Percentiles rank a stretch among this genome's conserved stretches.
Conservation (phyloP, 2,113 vertebrate species). For the Myotis brandtii region DNA sequence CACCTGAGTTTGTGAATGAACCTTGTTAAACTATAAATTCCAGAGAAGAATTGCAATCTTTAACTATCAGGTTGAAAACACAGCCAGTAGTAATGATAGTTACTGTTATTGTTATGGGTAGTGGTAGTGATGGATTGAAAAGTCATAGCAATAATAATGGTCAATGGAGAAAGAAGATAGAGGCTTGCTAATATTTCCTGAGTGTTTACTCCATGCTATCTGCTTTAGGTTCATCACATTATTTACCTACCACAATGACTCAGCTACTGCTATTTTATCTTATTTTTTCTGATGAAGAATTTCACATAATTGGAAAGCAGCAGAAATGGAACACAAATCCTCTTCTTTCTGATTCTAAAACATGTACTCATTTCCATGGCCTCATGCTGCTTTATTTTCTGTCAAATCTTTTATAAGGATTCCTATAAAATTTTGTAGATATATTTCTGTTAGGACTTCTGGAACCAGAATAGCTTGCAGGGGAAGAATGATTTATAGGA, state of each 20-base stretch:
- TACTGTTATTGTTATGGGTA: background rate
- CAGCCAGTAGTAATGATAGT: background rate
- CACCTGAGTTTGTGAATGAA: background rate
- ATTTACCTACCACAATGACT: background rate
- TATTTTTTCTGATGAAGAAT: background rate
- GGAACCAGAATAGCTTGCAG: constrained; percentile 30
- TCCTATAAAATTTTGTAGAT: constrained; percentile 36
- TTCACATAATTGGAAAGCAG: background rate
- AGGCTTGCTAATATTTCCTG: background rate
- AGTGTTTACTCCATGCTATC: background rate
- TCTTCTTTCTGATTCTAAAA: background rate
- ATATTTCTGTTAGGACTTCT: constrained; percentile 9
- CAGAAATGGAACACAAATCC: background rate
- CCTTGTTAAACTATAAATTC: background rate
- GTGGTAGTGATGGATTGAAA: background rate
- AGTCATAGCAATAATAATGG: background rate
- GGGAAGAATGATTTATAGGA: constrained; percentile 6
- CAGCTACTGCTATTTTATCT: background rate
- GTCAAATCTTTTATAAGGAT: constrained; percentile 22
- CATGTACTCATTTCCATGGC: background rate
- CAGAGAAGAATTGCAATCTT: background rate
- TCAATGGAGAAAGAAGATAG: background rate
- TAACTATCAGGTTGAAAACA: background rate
- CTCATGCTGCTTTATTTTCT: background rate
- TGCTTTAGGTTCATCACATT: background rate